Base-by-base conservation (phyloP, 1,140 invertebrate genomes). In the Drosophila ogumai region DNA sequence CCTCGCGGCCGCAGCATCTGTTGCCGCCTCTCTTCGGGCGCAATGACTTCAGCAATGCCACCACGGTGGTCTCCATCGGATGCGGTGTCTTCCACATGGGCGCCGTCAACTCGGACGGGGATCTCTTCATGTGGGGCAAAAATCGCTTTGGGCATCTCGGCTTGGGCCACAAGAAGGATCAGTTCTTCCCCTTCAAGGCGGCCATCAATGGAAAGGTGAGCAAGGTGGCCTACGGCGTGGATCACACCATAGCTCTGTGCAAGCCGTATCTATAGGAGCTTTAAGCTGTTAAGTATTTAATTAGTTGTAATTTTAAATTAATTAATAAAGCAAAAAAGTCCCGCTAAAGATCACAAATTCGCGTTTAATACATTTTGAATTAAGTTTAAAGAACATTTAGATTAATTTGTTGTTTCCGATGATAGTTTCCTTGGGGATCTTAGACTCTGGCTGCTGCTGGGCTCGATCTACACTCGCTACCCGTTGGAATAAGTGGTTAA, bases 41-140 rank as follows among this genome's bases (percentile, higher is more conserved):
- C 25, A 98, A 98, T 93, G 95, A 96, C 76, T 97, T 98, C 67
- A 95, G 96, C 75, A 94, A 95, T 32, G 93, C 96, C 72, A 93
- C 93, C 9, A 93, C 93, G 82, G 96, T 98, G 6, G 81, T 91
- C 0, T 95, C 95, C 85, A 95, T 98, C 36, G 93, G 91, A 52
- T 95, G 95, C 93, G 97, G 98, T 1, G 93, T 98, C 46, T 95
- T 94, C 78, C 95, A 98, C 91, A 94, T 97, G 91, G 96, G 95
- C 41, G 98, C 97, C 2, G 91, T 98, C 6, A 98, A 96, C 10
- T 95, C 95, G 67, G 92, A 92, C 32, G 97, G 97, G 10, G 96
- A 98, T 93, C 92, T 99, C 2, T 99, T 96, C 82, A 96, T 95
- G 85, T 99, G 98, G 98, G 98, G 98, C 7, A 94, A 95, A 81